phyloP scores from a whole-genome alignment of 2,797 vertebrate genomes.

The Trematomus bernacchii region DNA sequence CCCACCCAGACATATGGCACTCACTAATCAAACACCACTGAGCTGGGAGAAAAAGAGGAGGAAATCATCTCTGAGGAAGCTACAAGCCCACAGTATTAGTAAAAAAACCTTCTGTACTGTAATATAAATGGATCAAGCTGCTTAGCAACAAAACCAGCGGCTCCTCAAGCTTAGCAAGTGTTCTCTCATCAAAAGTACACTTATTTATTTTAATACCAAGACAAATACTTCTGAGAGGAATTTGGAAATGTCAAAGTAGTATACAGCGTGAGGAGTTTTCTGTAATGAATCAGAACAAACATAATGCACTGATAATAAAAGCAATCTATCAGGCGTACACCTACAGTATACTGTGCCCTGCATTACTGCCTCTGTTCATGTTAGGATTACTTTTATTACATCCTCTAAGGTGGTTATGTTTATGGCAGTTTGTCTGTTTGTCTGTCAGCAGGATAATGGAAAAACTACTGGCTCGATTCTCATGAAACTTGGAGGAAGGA shows the following conservation, averaged over 20 bases:
- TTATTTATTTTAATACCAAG: constrained; percentile 56
- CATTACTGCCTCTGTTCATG: neutral
- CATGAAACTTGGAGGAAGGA: too few relatives aligned
- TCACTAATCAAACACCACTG: constrained; percentile 63
- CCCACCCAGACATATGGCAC: constrained; percentile 64
- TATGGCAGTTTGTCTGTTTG: too few relatives aligned
- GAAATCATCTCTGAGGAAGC: constrained; percentile 28
- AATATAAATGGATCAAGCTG: constrained; percentile 64
- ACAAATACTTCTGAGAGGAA: constrained; percentile 31
- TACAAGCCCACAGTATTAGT: neutral
- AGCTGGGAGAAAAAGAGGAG: constrained; percentile 23
- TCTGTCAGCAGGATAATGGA: too few relatives aligned
- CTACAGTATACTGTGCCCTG: neutral
- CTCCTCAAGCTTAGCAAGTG: constrained; percentile 24
- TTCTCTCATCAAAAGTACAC: constrained; percentile 36
- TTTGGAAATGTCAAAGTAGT: constrained; percentile 37
- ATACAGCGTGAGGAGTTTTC: constrained; percentile 5
- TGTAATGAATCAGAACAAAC: constrained; percentile 15
- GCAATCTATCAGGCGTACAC: constrained; percentile 1
- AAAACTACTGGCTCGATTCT: too few relatives aligned
- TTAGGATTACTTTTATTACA: neutral
- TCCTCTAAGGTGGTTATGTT: too few relatives aligned
- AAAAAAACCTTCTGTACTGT: constrained; percentile 40
- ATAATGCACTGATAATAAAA: constrained; percentile 13
- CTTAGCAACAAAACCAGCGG: constrained; percentile 65